Percentiles rank a stretch among this genome's conserved stretches.
Conservation (phyloP, 53 echinoderm and acorn worm genomes). For the Astropecten irregularis region DNA sequence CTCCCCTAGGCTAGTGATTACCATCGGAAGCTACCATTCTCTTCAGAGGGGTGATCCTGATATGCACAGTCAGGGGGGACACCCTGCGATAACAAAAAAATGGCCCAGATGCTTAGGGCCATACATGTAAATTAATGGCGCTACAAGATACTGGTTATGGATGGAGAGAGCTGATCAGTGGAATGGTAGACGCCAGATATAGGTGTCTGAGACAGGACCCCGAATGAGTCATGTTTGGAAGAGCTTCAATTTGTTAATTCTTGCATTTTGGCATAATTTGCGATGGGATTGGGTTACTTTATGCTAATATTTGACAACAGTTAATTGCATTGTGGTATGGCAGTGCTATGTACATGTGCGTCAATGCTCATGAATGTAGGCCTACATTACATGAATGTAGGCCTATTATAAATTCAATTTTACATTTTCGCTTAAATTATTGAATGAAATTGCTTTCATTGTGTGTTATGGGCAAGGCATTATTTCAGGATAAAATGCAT, state of each 20-base stretch:
- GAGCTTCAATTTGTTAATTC: background rate
- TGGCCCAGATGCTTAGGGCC: background rate
- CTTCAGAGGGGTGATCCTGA: background rate
- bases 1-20: constrained; percentile 42
- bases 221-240: constrained; percentile 21
- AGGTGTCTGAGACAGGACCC: constrained; percentile 5
- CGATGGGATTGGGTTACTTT: background rate
- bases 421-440: too few species aligned
- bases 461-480: too few species aligned
- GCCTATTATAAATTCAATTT: too few species aligned
- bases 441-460: too few species aligned
- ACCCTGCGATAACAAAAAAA: too few species aligned
- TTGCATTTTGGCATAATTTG: background rate
- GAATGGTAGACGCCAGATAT: constrained; percentile 35
- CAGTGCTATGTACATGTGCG: background rate
- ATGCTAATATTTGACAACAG: background rate
- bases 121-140: background rate
- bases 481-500: too few species aligned
- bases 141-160: background rate
- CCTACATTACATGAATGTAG: too few species aligned
- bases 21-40: constrained; percentile 16
- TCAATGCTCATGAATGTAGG: too few species aligned
- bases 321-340: too few species aligned
- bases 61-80: background rate
- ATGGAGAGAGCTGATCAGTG: background rate